Conservation (phyloP, 2,113 vertebrate genomes). For the Mesitornis unicolor region DNA sequence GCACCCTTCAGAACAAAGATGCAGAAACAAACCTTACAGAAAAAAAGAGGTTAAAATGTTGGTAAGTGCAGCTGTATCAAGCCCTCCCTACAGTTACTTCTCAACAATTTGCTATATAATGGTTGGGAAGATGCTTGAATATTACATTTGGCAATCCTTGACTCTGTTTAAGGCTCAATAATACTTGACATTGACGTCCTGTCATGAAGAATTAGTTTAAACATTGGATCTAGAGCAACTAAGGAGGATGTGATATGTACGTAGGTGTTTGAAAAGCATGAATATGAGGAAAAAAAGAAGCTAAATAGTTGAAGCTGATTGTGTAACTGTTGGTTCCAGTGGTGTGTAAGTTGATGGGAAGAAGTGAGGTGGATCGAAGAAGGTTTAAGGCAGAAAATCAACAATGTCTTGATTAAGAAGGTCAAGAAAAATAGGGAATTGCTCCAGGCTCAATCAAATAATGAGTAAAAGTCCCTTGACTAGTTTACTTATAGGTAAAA, state of each 20-base stretch:
- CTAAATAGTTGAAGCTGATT: background rate
- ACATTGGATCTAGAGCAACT: slow-evolving; percentile 2
- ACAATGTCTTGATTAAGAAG: background rate
- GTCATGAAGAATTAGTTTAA: slow-evolving; percentile 43
- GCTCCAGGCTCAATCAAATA: background rate
- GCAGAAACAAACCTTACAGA: background rate
- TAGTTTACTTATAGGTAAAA: background rate
- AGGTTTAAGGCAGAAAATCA: background rate
- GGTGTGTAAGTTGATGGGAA: background rate
- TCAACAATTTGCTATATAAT: background rate
- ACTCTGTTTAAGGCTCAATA: background rate
- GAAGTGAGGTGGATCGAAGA: background rate
- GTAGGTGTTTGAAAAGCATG: slow-evolving; percentile 53
- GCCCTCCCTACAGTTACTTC: background rate
- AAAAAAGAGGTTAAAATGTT: background rate
- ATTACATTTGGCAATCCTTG: background rate
- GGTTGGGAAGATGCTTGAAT: background rate
- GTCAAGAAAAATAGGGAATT: background rate
- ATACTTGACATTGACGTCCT: slow-evolving; percentile 32
- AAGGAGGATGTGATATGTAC: slow-evolving; percentile 44
- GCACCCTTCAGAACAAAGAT: background rate
- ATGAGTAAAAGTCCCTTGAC: background rate
- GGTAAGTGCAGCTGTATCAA: background rate
- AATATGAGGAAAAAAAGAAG: background rate
- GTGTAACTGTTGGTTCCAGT: background rate